These are phyloP conservation scores for Yasuhikotakia modesta DNA, from an alignment of 2,797 vertebrate species.

Conservation along the genomic window DNA sequence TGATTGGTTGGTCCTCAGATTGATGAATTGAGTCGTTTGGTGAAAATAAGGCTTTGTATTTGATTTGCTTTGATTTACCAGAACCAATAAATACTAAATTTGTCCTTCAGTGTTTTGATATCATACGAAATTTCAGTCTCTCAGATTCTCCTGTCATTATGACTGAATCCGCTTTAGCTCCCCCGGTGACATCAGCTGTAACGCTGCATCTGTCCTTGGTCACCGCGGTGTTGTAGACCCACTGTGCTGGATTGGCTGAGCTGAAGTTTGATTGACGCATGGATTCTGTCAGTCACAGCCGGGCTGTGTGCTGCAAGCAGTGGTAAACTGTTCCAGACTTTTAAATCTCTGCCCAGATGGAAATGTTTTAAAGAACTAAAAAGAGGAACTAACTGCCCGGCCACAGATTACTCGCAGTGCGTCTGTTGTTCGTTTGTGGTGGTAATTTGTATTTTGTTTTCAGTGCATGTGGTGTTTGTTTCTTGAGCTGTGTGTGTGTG, in stretches of 20 bases:
- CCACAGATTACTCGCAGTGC: conserved; percentile 28
- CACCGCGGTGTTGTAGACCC: conserved; percentile 12
- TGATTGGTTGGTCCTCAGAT: conserved; percentile 48
- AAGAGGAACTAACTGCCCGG: conserved; percentile 46
- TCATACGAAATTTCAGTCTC: too few species aligned
- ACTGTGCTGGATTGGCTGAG: conserved; percentile 13
- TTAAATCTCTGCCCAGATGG: conserved; percentile 52
- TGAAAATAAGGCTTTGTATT: conserved; percentile 31
- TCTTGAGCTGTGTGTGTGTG: conserved; percentile 21
- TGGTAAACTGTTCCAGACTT: conserved; percentile 42
- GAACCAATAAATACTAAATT: too few species aligned
- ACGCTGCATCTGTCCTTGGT: conserved; percentile 33
- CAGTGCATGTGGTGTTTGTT: conserved; percentile 32
- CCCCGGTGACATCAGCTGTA: conserved; percentile 18
- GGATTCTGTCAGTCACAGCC: conserved; percentile 43
- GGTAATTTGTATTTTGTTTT: conserved; percentile 30
- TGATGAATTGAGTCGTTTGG: conserved; percentile 35
- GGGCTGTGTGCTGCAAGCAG: conserved; percentile 34
- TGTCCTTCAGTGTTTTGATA: too few species aligned
- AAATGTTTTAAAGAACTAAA: conserved; percentile 51
- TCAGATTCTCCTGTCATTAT: conserved; percentile 43
- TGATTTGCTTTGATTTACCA: too few species aligned
- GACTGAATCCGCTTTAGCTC: neutral
- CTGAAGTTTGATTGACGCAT: conserved; percentile 44
- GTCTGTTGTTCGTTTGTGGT: conserved; percentile 38